A percentile compares a stretch with the other conserved stretches of the same genome.
These are phyloP conservation scores for Heliothis virescens DNA, from an alignment of 1,140 invertebrate genomes.

Conservation along the genomic window DNA sequence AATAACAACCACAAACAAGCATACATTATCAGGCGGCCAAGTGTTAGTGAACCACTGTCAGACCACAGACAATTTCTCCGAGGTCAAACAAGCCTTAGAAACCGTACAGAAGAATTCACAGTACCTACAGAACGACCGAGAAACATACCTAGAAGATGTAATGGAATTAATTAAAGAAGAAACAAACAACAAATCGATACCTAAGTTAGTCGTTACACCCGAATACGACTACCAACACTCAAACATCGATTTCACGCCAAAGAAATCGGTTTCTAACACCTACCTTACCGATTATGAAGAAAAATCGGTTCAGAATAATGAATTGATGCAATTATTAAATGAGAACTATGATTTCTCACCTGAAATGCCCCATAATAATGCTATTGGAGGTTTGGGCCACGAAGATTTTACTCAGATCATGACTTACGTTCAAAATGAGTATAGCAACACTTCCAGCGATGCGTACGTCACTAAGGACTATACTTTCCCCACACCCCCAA, in stretches of 20 bases:
- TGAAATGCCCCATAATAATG: neutral
- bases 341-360: neutral
- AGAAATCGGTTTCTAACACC: neutral
- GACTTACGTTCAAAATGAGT: conserved; percentile 31
- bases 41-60: conserved; percentile 65
- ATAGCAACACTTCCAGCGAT: conserved; percentile 39
- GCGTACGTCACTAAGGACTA: conserved; percentile 37
- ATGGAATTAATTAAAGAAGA: conserved; percentile 62
- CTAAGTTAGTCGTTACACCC: neutral
- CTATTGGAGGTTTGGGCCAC: neutral
- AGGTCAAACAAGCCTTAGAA: conserved; percentile 62
- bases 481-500: conserved; percentile 70
- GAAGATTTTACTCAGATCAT: conserved; percentile 24
- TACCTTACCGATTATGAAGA: neutral
- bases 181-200: conserved; percentile 1
- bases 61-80: conserved; percentile 52
- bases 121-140: conserved; percentile 59
- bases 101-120: conserved; percentile 61
- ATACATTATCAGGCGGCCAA: conserved; percentile 72
- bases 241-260: neutral
- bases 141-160: conserved; percentile 54
- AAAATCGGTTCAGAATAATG: neutral
- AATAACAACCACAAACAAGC: conserved; percentile 72
- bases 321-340: conserved; percentile 8
- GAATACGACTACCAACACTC: neutral